Evolutionary conservation across 2,113 vertebrate genomes (phyloP).

Genomic region (Bufo bufo): DNA sequence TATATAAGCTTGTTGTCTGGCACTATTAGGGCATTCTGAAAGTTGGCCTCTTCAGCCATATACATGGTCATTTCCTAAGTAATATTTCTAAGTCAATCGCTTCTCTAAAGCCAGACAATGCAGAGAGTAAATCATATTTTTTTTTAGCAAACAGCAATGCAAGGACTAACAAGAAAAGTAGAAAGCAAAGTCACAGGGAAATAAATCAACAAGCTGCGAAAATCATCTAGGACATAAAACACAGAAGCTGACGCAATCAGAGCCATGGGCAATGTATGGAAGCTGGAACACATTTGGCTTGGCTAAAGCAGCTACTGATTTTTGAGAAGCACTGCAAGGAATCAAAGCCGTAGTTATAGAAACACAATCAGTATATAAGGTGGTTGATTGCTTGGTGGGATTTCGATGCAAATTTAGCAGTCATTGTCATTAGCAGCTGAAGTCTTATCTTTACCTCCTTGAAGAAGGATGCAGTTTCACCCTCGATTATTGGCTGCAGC

Average conservation of each 20-base stretch:
- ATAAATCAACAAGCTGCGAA: constrained; percentile 24
- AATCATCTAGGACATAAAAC: constrained; percentile 10
- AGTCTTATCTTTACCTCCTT: constrained; percentile 93
- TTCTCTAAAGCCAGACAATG: neutral
- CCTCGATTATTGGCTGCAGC: constrained; percentile 99
- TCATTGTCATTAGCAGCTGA: constrained; percentile 68
- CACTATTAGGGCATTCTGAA: no score
- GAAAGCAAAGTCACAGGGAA: constrained; percentile 18
- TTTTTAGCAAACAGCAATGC: neutral
- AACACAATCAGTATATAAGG: constrained; percentile 57
- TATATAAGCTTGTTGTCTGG: no score
- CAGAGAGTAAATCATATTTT: constrained; percentile 10
- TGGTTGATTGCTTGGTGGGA: constrained; percentile 57
- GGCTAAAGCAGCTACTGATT: constrained; percentile 64
- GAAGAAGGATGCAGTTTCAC: constrained; percentile 97
- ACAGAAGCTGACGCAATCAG: constrained; percentile 59
- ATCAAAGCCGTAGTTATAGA: constrained; percentile 64
- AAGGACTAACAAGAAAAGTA: constrained; percentile 7
- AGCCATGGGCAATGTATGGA: constrained; percentile 43
- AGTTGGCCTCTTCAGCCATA: no score
- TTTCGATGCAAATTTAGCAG: constrained; percentile 67
- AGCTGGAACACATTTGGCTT: constrained; percentile 51
- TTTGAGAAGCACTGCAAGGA: constrained; percentile 64
- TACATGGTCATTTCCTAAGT: no score
- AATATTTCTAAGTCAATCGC: neutral